Base-by-base conservation (phyloP, 2,888 invertebrate species). In the Caenorhabditis drosophilae region DNA sequence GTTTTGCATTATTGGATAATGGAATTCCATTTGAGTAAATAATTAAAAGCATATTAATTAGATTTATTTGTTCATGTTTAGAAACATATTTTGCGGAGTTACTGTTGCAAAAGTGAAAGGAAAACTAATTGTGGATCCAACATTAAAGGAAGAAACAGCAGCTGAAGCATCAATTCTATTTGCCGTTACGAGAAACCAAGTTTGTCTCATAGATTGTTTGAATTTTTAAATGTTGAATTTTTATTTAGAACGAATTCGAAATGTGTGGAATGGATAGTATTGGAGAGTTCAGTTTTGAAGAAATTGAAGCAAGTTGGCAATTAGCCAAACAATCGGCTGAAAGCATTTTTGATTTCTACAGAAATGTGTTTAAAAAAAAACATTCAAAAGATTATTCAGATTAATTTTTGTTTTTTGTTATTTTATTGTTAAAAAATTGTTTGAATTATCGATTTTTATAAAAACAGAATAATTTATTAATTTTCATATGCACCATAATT, bases 1-100 rank as follows among this genome's bases (percentile, higher is more conserved):
- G 70, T 23, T 61, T 73, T 34, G 64, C 73, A 18, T 50, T 73
- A 15, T 55, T 73, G 15, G 73, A 73, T 58, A 70, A 67, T 53
- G 73, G 67, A 35, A 60, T 67, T 27, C 67, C 67, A 12, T 59
- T 59, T 26, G 57, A 54, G 72, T 72, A 23, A 36, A 20, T 16
- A 6, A 41, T 41, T 41, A 11, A 16, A 36, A 36, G 36, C 12
- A 36, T 20, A 40, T 7, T 16, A 4, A 46, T 12, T 18, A 6
- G 25, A 16, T 20, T 45, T 45, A n/a, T 45, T 23, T 31, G 6
- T 36, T 36, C 4, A n/a, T 36, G 16, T 36, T 36, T 15, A 36
- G 16, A 36, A 40, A 40, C 4, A 40, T 40, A 6, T 75, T 75
- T 62, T 73, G 75, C 48, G 75, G 73, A 18, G 61, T 75, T 12